Evolutionary conservation across 2,113 vertebrate species (phyloP).

Genomic region (Ivindomyrus marchei): DNA sequence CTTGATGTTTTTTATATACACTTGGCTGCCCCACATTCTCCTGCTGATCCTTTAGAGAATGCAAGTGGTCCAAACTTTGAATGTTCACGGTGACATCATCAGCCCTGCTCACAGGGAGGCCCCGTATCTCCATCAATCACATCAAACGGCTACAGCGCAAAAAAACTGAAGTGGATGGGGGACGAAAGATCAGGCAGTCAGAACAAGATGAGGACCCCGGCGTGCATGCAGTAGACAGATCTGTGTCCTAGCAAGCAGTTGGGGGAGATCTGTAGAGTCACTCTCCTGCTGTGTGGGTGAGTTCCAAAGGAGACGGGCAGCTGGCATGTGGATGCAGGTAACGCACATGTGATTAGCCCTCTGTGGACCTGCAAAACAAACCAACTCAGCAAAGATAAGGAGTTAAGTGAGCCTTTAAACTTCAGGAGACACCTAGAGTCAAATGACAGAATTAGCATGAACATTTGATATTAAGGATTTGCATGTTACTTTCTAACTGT

Average conservation of each 20-base stretch:
- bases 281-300: not conserved
- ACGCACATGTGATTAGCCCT: not conserved
- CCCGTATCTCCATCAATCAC: not conserved
- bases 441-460: not conserved
- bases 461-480: not conserved
- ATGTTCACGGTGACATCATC: not conserved
- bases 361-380: not conserved
- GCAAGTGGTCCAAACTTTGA: not conserved
- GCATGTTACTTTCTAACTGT: not conserved
- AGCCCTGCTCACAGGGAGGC: not conserved
- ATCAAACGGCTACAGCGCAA: not conserved
- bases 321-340: not conserved
- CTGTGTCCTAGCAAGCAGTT: not conserved
- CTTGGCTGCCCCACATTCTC: not conserved
- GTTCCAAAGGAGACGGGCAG: not conserved
- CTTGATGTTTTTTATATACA: constrained; percentile 5
- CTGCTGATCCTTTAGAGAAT: not conserved
- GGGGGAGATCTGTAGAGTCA: not conserved
- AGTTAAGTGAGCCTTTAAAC: not conserved
- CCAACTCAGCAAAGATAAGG: not conserved
- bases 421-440: not conserved
- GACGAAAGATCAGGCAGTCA: not conserved
- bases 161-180: not conserved
- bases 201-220: not conserved
- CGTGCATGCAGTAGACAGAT: not conserved